Evolutionary conservation across 2,113 vertebrate genomes (phyloP).

Genomic region (Numenius arquata): DNA sequence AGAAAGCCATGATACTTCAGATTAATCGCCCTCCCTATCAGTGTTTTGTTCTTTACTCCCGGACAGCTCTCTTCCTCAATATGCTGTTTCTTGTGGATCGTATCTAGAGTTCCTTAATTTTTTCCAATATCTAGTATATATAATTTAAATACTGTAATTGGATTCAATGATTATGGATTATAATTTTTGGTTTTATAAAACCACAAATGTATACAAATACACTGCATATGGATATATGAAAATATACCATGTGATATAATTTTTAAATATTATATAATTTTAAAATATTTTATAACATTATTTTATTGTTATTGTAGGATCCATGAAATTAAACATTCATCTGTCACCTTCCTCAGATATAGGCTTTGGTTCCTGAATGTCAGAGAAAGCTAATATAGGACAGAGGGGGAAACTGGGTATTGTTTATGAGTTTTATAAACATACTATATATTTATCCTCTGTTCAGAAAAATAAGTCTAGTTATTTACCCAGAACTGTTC

Average conservation of each 20-base stretch:
- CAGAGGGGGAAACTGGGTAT: background rate
- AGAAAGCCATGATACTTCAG: background rate
- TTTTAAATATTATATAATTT: background rate
- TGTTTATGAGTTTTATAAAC: background rate
- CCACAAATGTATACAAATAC: background rate
- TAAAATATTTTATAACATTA: background rate
- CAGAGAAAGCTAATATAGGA: background rate
- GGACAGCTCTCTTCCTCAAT: background rate
- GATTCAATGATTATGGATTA: background rate
- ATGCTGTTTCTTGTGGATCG: rapidly evolving
- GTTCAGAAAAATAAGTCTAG: background rate
- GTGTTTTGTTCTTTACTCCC: background rate
- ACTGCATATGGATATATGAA: background rate
- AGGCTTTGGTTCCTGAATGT: background rate
- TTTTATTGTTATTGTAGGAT: background rate
- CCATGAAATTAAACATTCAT: background rate
- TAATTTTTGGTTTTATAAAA: background rate
- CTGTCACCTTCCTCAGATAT: background rate
- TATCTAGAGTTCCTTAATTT: background rate
- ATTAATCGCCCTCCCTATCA: background rate
- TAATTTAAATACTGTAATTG: background rate
- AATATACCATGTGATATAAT: background rate
- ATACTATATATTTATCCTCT: background rate
- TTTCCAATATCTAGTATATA: background rate
- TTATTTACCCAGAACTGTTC: background rate